Base-by-base conservation (phyloP, 2,888 invertebrate genomes). In the Xestobium rufovillosum region DNA sequence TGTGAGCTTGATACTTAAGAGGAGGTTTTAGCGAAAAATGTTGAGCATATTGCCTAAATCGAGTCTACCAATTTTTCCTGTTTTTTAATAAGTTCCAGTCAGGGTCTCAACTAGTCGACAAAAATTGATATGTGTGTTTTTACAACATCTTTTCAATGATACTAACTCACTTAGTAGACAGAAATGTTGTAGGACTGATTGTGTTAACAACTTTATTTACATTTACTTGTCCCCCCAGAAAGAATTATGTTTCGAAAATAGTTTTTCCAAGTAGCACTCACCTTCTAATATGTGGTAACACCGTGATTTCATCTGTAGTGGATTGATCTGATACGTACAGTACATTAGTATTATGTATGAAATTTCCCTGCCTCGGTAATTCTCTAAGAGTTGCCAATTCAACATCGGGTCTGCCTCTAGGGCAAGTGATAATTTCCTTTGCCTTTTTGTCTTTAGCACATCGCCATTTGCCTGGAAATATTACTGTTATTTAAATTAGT, bases 311-410 rank as follows among this genome's bases (percentile, higher is more conserved):
- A 25, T 69, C 70, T 2, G 63, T 57, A 23, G 56, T 57, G 60
- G 75, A 68, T 43, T 66, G 65, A 1, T 68, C 63, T 2, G 69
- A 67, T 38, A 78, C 82, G 57, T 95, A 94, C 3, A 94, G 69
- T 31, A 87, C 81, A 56, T 92, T 91, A 10, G 80, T 81, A 39
- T 84, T 84, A 56, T 90, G 87, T 31, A 88, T 76, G 43, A 86
- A 83, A 48, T 76, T 76, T 10, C 78, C 75, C 38, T 72, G 65
- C 14, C 74, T 67, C 0, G 92, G 90, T 13, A 92, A 73, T 56
- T 90, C 86, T 39, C 90, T 72, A 35, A 95, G 66, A 0, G 84
- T 88, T 1, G 91, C 91, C 34, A 94, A 68, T 59, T 95, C 94
- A 0, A 85, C 76, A 55, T 90, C 89, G 3, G 81, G 79, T n/a